Evolutionary conservation across 2,888 invertebrate species (phyloP).

Genomic region (Scaptomyza tumidula): DNA sequence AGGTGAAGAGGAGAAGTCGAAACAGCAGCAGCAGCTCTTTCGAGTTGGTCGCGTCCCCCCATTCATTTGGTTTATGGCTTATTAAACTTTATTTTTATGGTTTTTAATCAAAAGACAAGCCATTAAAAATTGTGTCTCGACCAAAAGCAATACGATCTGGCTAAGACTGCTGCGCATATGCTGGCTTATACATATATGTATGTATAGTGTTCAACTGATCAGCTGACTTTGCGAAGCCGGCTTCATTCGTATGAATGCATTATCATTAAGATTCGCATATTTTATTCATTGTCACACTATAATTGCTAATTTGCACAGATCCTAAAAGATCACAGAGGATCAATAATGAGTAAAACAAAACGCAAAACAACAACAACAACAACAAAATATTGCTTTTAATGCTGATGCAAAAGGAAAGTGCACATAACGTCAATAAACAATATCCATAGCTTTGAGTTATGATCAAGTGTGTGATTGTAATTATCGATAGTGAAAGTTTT

Average conservation of each 20-base stretch:
- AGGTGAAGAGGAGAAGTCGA: background rate
- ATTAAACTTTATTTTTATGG: constrained; percentile 57
- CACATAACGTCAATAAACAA: constrained; percentile 5
- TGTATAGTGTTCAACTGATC: constrained; percentile 15
- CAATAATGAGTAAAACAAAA: constrained; percentile 1
- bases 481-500: constrained; percentile 42
- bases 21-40: constrained; percentile 26
- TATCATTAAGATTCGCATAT: background rate
- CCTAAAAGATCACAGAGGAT: constrained; percentile 24
- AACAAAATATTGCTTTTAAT: background rate
- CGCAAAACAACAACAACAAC: background rate
- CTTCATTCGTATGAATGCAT: background rate
- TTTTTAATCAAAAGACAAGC: constrained; percentile 57
- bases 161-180: constrained; percentile 25
- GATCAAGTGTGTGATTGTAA: constrained; percentile 16
- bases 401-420: constrained; percentile 30
- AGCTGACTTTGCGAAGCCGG: background rate
- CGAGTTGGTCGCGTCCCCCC: constrained; percentile 27
- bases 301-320: constrained; percentile 12
- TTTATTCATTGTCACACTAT: constrained; percentile 23
- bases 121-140: constrained; percentile 47
- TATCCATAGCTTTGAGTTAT: background rate
- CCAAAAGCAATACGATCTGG: constrained; percentile 4
- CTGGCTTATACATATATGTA: constrained; percentile 5
- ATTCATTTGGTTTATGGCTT: constrained; percentile 59